Evolutionary conservation across 1,140 invertebrate species (phyloP).

Genomic region (Acyrthosiphon pisum): DNA sequence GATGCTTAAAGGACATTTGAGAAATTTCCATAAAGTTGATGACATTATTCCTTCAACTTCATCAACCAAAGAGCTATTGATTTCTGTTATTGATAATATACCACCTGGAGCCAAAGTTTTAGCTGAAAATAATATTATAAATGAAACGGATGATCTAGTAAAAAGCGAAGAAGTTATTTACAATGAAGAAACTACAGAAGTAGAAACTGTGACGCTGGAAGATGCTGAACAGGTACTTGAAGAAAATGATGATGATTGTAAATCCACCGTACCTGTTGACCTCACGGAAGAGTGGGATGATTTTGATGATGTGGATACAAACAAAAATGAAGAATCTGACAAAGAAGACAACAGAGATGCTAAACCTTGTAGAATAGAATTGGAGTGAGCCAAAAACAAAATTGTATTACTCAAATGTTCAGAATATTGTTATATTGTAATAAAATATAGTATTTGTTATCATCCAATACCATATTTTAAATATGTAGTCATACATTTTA

Average conservation of each 20-base stretch:
- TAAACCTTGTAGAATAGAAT: constrained; percentile 51
- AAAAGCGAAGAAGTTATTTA: constrained; percentile 1
- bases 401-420: not conserved
- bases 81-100: constrained; percentile 47
- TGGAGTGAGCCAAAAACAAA: not conserved
- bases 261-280: not conserved
- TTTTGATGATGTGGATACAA: constrained; percentile 35
- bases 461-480: not conserved
- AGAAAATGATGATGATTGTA: not conserved
- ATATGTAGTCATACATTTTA: not conserved
- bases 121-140: constrained; percentile 36
- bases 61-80: constrained; percentile 37
- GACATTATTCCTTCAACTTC: not conserved
- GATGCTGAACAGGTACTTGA: constrained; percentile 11
- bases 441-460: not conserved
- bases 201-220: constrained; percentile 45
- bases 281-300: constrained; percentile 47
- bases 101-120: constrained; percentile 41
- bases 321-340: constrained; percentile 7
- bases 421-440: not conserved
- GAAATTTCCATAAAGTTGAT: constrained; percentile 46
- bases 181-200: constrained; percentile 39
- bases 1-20: constrained; percentile 48
- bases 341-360: constrained; percentile 3
- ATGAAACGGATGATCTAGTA: not conserved